Evolutionary conservation across 2,797 vertebrate genomes (phyloP).

Genomic region (Aselliscus stoliczkanus): DNA sequence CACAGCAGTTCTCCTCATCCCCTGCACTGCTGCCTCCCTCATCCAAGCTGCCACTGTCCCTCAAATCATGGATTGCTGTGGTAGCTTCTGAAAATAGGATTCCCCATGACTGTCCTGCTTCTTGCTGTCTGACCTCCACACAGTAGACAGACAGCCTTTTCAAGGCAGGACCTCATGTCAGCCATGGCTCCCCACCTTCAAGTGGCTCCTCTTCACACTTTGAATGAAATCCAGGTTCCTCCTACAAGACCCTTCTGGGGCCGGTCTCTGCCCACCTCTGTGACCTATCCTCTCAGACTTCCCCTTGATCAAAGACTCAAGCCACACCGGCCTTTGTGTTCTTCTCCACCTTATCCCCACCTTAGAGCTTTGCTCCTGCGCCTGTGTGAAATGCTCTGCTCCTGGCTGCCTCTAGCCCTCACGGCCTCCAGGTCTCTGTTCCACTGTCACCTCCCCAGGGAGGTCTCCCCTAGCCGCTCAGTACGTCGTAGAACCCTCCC

Average conservation of each 20-base stretch:
- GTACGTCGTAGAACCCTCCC: no score
- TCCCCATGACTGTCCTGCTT: fast-evolving
- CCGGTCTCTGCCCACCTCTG: background rate
- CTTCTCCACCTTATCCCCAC: no score
- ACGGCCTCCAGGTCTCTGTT: background rate
- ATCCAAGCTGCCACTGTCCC: fast-evolving
- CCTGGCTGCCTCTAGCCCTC: background rate
- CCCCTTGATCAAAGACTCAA: fast-evolving
- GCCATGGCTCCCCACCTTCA: background rate
- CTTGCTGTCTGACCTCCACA: background rate
- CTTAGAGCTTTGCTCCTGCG: fast-evolving
- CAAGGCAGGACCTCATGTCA: background rate
- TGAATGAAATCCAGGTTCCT: background rate
- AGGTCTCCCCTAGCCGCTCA: background rate
- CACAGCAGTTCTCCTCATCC: background rate
- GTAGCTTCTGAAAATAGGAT: background rate
- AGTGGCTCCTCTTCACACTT: background rate
- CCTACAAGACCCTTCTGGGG: fast-evolving
- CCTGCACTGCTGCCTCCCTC: background rate
- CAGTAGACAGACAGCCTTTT: background rate
- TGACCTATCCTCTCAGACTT: background rate
- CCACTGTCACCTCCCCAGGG: background rate
- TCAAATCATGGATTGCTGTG: fast-evolving
- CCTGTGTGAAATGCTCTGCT: background rate
- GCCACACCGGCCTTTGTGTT: background rate